These are phyloP conservation scores for Cephus rjabovi DNA, from an alignment of 2,888 invertebrate species.

Conservation along the genomic window DNA sequence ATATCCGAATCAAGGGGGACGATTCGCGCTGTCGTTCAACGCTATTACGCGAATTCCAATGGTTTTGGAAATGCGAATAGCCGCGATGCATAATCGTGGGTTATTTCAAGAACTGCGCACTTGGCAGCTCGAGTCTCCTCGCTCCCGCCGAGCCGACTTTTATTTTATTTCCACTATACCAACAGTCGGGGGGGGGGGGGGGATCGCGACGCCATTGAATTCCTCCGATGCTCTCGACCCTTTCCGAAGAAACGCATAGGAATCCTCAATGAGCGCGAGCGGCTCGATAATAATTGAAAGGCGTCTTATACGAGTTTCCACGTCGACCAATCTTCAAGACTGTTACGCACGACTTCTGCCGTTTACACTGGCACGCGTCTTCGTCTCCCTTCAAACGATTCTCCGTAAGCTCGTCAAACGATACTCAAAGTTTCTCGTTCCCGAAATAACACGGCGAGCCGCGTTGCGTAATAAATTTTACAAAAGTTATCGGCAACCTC, in stretches of 20 bases:
- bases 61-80: neutral
- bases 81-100: neutral
- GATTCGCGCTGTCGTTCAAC: neutral
- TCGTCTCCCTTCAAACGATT: neutral
- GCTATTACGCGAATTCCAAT: neutral
- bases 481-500: neutral
- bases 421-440: neutral
- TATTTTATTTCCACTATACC: neutral
- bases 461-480: neutral
- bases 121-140: neutral
- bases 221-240: neutral
- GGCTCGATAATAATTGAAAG: neutral
- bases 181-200: neutral
- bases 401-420: neutral
- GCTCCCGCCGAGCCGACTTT: neutral
- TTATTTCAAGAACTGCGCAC: slow-evolving; percentile 6
- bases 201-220: neutral
- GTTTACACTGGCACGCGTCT: neutral
- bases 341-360: neutral
- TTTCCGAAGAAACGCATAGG: neutral
- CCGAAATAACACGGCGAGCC: neutral
- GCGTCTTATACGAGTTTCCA: neutral
- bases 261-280: neutral
- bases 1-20: neutral
- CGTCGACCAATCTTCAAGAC: neutral